Evolutionary conservation across 2,888 invertebrate genomes (phyloP).

Genomic region (Eupithecia tripunctaria): DNA sequence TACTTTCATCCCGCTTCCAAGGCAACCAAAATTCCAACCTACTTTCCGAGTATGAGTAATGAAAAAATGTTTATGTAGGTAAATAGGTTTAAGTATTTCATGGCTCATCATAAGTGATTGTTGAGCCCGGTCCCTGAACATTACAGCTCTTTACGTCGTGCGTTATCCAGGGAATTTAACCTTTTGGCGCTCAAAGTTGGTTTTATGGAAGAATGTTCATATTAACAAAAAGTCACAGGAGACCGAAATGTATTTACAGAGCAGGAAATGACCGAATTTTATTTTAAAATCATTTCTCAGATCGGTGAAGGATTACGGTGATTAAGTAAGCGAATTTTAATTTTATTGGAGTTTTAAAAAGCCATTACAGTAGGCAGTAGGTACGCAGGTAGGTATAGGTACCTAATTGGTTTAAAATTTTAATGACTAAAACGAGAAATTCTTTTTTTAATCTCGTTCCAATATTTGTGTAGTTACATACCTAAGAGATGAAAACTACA

Average conservation of each 20-base stretch:
- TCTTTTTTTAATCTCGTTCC: too few species aligned
- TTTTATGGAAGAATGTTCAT: neutral
- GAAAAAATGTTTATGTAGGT: neutral
- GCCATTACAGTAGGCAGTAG: too few species aligned
- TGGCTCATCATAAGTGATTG: neutral
- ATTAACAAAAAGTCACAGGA: neutral
- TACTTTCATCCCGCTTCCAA: too few species aligned
- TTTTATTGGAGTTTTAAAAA: too few species aligned
- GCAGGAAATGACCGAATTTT: neutral
- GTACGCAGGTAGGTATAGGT: too few species aligned
- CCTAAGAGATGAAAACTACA: too few species aligned
- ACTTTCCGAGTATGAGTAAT: too few species aligned
- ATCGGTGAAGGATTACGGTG: neutral
- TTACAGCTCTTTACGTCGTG: neutral
- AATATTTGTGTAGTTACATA: too few species aligned
- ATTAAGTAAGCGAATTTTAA: too few species aligned
- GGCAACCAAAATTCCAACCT: too few species aligned
- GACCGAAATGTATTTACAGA: neutral
- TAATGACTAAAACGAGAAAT: too few species aligned
- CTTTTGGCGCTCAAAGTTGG: slow-evolving; percentile 4
- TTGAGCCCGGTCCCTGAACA: neutral
- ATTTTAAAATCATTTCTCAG: neutral
- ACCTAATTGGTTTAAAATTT: too few species aligned
- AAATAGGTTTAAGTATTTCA: neutral
- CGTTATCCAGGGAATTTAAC: slow-evolving; percentile 4